Percentiles rank a stretch among this genome's conserved stretches.
Evolutionary conservation across 2,797 vertebrate genomes (phyloP).

Genomic region (Discoglossus pictus): DNA sequence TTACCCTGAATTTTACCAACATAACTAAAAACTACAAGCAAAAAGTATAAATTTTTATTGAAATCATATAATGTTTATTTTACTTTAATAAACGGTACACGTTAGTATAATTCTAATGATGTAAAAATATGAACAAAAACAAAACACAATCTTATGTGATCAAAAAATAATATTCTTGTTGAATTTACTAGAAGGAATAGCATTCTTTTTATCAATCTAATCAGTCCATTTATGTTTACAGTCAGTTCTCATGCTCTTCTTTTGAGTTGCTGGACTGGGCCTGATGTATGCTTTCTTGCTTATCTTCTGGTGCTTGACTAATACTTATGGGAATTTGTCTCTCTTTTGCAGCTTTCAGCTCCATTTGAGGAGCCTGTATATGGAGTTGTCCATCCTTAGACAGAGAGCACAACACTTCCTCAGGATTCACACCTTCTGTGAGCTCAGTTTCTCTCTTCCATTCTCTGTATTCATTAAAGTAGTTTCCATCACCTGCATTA

Average conservation of each 20-base stretch:
- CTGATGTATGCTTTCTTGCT: neutral
- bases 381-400: slow-evolving; percentile 67
- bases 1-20: no score
- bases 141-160: no score
- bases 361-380: slow-evolving; percentile 62
- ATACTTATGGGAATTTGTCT: slow-evolving; percentile 58
- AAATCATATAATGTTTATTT: no score
- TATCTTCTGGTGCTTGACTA: neutral
- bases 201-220: no score
- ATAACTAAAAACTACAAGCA: no score
- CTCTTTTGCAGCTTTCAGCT: neutral
- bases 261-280: neutral
- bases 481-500: slow-evolving; percentile 64
- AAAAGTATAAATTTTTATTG: no score
- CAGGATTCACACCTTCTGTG: slow-evolving; percentile 64
- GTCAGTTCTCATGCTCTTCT: neutral
- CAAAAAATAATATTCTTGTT: no score
- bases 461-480: slow-evolving; percentile 67
- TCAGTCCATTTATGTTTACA: neutral
- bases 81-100: no score
- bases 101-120: no score
- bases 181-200: no score
- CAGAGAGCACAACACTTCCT: slow-evolving; percentile 69
- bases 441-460: slow-evolving; percentile 73
- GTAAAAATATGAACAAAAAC: no score